phyloP scores from a whole-genome alignment of 2,113 vertebrate genomes.

The Mormoops blainvillei region DNA sequence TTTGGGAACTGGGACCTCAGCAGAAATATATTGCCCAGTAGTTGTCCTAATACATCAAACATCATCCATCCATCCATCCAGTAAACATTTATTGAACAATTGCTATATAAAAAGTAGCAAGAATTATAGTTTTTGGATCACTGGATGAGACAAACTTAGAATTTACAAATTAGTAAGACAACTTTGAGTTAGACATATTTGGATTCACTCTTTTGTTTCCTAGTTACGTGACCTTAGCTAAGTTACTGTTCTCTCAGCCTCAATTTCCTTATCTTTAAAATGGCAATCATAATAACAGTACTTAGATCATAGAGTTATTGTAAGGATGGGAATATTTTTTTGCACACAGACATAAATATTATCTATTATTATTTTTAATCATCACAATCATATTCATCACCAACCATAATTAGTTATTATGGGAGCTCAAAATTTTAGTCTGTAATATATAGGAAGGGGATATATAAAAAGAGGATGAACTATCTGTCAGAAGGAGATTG shows the following conservation, averaged over 20 bases:
- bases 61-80: background rate
- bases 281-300: background rate
- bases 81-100: background rate
- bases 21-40: background rate
- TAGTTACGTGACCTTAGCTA: background rate
- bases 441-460: background rate
- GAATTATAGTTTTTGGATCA: background rate
- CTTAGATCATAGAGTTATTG: background rate
- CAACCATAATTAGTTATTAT: background rate
- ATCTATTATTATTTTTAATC: background rate
- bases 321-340: constrained; percentile 13
- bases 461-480: background rate
- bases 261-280: constrained; percentile 2
- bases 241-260: background rate
- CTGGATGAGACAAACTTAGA: background rate
- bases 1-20: background rate
- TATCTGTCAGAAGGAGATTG: background rate
- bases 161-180: background rate
- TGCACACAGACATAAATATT: background rate
- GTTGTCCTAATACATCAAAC: background rate
- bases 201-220: background rate
- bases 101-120: background rate
- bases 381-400: background rate
- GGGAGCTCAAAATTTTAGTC: background rate
- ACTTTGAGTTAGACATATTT: background rate